A percentile compares a stretch with the other conserved stretches of the same genome.
phyloP scores from a whole-genome alignment of 2,797 vertebrate genomes.

The Aplochiton taeniatus region DNA sequence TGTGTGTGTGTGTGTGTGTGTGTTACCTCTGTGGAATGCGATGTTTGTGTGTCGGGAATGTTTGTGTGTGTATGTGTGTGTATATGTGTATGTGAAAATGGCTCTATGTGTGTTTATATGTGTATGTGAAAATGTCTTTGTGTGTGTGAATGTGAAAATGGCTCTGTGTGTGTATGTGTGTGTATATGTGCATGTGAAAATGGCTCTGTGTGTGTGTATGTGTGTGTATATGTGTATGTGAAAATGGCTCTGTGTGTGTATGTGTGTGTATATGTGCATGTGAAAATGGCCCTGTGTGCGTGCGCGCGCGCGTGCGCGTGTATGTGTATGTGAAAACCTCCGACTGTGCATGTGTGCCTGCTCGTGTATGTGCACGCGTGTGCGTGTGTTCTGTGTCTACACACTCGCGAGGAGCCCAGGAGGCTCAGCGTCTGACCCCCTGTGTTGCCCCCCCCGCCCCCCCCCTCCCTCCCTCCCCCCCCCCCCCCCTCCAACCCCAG shows the following conservation, averaged over 20 bases:
- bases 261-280: slow-evolving; percentile 2
- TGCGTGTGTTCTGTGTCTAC: too few relatives aligned
- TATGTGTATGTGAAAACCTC: not conserved
- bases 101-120: slow-evolving; percentile 6
- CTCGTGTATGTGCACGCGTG: too few relatives aligned
- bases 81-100: too few relatives aligned
- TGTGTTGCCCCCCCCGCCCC: too few relatives aligned
- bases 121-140: not conserved
- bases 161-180: slow-evolving; percentile 3
- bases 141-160: not conserved
- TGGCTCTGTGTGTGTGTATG: not conserved
- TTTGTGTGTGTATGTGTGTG: not conserved
- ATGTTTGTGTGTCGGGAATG: not conserved
- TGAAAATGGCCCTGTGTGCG: not conserved
- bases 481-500: slow-evolving; percentile 63
- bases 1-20: not conserved
- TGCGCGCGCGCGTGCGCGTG: not conserved
- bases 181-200: slow-evolving; percentile 8
- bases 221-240: slow-evolving; percentile 7
- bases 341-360: too few relatives aligned
- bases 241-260: not conserved
- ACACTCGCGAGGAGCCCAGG: too few relatives aligned
- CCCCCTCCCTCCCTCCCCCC: not conserved
- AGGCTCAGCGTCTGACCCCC: too few relatives aligned
- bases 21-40: not conserved